A percentile compares a stretch with the other conserved stretches of the same genome.
phyloP scores from a whole-genome alignment of 2,113 vertebrate genomes.

The Chelonoidis abingdonii region DNA sequence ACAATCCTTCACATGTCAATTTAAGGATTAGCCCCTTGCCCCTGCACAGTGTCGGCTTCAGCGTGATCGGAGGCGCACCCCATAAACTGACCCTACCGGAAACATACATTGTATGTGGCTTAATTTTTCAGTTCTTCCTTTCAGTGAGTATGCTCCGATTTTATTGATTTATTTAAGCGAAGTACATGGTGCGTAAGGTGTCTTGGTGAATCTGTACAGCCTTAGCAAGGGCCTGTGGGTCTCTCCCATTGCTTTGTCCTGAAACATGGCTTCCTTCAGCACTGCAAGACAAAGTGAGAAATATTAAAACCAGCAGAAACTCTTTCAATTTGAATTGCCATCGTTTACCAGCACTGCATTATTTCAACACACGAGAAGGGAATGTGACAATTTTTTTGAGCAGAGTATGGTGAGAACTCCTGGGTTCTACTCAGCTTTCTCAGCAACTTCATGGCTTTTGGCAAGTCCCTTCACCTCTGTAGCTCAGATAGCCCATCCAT shows the following conservation, averaged over 20 bases:
- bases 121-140: constrained; percentile 75
- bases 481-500: neutral
- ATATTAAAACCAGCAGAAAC: constrained; percentile 21
- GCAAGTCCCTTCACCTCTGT: neutral
- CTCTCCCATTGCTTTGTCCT: constrained; percentile 98
- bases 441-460: neutral
- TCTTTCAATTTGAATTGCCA: neutral
- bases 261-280: constrained; percentile 99
- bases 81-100: constrained; percentile 83
- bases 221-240: constrained; percentile 98
- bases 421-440: neutral
- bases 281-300: constrained; percentile 74
- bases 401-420: neutral
- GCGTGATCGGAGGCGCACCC: constrained; percentile 80
- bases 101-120: constrained; percentile 82
- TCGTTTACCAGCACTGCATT: rapidly evolving
- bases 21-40: constrained; percentile 81
- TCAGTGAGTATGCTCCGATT: constrained; percentile 63
- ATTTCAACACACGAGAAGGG: rapidly evolving
- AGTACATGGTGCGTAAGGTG: constrained; percentile 99
- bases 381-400: neutral
- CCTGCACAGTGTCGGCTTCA: constrained; percentile 88
- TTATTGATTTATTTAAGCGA: constrained; percentile 86
- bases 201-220: constrained; percentile 99
- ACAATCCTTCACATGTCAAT: constrained; percentile 80